Conservation (phyloP, 2,113 vertebrate genomes). For the Bos taurus region ARS-UCD2.0 NC_037347.1:40493501-40494000, state of each 20-base stretch:
- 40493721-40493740: slow-evolving; percentile 14
- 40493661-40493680: not conserved
- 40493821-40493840: not conserved
- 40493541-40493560: not conserved
- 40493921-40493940: not conserved
- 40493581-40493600: slow-evolving; percentile 18
- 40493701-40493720: not conserved
- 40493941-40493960: not conserved
- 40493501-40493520: not conserved
- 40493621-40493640: not conserved
- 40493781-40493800: not conserved
- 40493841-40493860: not conserved
- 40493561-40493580: not conserved
- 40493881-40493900: not conserved
- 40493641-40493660: not conserved
- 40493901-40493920: slow-evolving; percentile 27
- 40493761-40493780: not conserved
- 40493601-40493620: not conserved
- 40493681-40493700: not conserved
- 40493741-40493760: not conserved
- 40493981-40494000: slow-evolving; percentile 15
- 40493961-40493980: not conserved
- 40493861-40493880: slow-evolving; percentile 19
- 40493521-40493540: not conserved
- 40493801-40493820: not conserved